Evolutionary conservation across 1,140 invertebrate species (phyloP).

Genomic region (Diachasmimorpha longicaudata): DNA sequence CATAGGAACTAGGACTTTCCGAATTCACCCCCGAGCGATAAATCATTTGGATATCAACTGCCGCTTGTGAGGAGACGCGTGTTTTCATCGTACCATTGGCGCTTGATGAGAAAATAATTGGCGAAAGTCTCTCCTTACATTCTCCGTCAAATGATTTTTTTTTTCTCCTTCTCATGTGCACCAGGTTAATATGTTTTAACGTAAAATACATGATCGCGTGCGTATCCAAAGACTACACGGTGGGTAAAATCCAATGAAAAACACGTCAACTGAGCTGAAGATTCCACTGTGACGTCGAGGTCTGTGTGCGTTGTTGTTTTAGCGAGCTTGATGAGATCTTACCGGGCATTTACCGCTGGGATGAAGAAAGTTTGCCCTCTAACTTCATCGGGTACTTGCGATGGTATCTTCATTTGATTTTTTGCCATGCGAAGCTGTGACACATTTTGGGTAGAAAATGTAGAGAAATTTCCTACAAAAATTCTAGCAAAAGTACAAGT

Average conservation of each 20-base stretch:
- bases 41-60: background rate
- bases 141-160: constrained; percentile 10
- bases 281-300: background rate
- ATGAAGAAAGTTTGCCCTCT: background rate
- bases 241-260: background rate
- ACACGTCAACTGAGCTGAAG: background rate
- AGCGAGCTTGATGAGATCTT: background rate
- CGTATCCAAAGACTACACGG: background rate
- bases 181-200: background rate
- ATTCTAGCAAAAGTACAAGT: no score
- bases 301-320: background rate
- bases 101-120: constrained; percentile 34
- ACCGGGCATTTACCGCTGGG: background rate
- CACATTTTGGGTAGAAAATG: background rate
- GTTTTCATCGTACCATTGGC: background rate
- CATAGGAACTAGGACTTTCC: background rate
- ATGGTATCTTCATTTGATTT: background rate
- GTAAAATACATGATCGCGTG: constrained; percentile 22
- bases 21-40: constrained; percentile 2
- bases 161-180: background rate
- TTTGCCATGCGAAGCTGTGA: background rate
- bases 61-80: background rate
- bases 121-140: constrained; percentile 20
- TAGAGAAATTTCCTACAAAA: no score
- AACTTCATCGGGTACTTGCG: background rate